These are phyloP conservation scores for Julus scanicus DNA, from an alignment of 2,888 invertebrate genomes.

Conservation along the genomic window DNA sequence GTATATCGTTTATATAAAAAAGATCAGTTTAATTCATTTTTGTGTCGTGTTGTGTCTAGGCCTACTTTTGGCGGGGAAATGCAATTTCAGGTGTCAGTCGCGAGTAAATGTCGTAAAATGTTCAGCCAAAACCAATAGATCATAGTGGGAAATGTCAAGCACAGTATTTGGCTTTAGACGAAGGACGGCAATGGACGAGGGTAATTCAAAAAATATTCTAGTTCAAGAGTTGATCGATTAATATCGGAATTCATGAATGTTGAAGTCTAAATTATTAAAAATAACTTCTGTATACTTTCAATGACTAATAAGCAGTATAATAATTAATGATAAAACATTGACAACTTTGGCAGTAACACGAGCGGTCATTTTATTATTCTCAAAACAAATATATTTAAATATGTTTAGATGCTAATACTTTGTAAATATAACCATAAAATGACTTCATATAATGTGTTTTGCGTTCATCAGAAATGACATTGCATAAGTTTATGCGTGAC, in stretches of 20 bases:
- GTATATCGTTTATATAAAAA: background rate
- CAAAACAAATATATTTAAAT: too few relatives aligned
- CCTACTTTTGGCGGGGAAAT: slow-evolving; percentile 9
- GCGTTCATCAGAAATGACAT: too few relatives aligned
- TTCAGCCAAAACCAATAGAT: slow-evolving; percentile 2
- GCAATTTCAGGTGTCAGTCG: background rate
- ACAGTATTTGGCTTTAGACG: background rate
- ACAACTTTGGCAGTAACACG: too few relatives aligned
- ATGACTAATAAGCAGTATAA: too few relatives aligned
- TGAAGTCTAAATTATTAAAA: too few relatives aligned
- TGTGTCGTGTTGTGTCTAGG: background rate
- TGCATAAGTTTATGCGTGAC: too few relatives aligned
- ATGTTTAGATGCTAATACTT: too few relatives aligned
- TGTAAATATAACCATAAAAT: too few relatives aligned
- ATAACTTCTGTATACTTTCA: too few relatives aligned
- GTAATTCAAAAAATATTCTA: background rate
- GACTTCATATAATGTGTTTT: too few relatives aligned
- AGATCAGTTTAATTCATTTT: background rate
- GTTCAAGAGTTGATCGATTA: background rate
- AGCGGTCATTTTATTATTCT: too few relatives aligned
- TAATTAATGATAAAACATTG: too few relatives aligned
- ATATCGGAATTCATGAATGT: background rate
- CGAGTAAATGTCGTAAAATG: slow-evolving; percentile 10
- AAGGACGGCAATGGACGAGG: background rate
- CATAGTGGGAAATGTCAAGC: background rate